Percentiles rank a stretch among this genome's conserved stretches.
These are phyloP conservation scores for Eupsittula cactorum DNA, from an alignment of 2,113 vertebrate genomes.

Conservation along the genomic window DNA sequence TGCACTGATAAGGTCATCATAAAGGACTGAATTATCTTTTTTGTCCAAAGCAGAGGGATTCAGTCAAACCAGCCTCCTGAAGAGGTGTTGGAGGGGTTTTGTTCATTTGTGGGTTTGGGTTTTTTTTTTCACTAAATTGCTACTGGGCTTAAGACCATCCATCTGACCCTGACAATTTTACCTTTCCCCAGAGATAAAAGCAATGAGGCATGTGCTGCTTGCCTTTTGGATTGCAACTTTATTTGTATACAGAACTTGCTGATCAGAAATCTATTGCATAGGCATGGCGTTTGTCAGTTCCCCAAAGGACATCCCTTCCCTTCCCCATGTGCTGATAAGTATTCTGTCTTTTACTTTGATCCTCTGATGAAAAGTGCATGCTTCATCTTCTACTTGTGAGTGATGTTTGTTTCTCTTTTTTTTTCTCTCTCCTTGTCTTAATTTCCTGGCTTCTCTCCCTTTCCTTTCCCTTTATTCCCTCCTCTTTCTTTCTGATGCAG, in stretches of 20 bases:
- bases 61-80: not conserved
- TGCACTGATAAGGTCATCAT: not conserved
- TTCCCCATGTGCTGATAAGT: conserved; percentile 64
- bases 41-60: not conserved
- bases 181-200: conserved; percentile 34
- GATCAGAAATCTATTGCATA: conserved; percentile 55
- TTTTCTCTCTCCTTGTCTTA: conserved; percentile 74
- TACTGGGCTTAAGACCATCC: not conserved
- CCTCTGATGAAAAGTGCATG: conserved; percentile 74
- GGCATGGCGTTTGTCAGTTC: conserved; percentile 56
- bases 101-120: not conserved
- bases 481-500: conserved; percentile 79
- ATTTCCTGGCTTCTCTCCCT: conserved; percentile 71
- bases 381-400: conserved; percentile 71
- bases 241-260: conserved; percentile 49
- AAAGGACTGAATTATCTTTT: not conserved
- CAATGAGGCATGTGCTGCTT: conserved; percentile 39
- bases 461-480: conserved; percentile 70
- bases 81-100: not conserved
- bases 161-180: conserved; percentile 37
- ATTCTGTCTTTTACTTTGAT: conserved; percentile 72
- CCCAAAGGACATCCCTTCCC: conserved; percentile 52
- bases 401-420: conserved; percentile 74
- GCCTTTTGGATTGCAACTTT: conserved; percentile 39
- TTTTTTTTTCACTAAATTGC: not conserved